Evolutionary conservation across 2,888 invertebrate genomes (phyloP), one percentile per base, ranked within the genome.

Genomic region (Phortica okadai): DNA sequence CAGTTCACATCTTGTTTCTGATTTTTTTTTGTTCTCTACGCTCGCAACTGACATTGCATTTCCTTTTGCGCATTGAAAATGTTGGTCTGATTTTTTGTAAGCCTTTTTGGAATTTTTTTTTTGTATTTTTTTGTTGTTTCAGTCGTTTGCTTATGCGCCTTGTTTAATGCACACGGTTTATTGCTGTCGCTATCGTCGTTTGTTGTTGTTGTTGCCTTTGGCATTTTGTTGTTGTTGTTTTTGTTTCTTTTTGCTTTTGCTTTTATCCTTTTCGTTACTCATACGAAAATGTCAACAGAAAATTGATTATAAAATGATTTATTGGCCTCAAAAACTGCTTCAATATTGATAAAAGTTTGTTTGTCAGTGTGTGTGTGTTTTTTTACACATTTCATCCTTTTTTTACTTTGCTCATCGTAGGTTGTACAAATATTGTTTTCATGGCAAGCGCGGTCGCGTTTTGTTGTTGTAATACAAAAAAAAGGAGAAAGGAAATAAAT

Each of bases 231-330:
- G 6, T 72, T 73, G 2, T 72, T 72, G 11, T 33, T 72, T 50
- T 16, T 73, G 8, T 21, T n/a, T 59, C 7, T 66, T 74, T 2
- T n/a, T 66, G 66, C 41, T 69, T 84, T 42, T 81, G 80, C 82
- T 83, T 81, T 79, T 8, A 81, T 81, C 78, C 41, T 25, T 67
- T 54, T 67, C 14, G 82, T 79, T 82, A 42, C 11, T 25, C 67
- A 11, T 50, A 11, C 77, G 79, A 79, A 82, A 84, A 86, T 88
- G 87, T 83, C 88, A 84, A 82, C 80, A 76, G 83, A 87, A 89
- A 88, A 88, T 88, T 88, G 88, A 88, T 89, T 88, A 88, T 88
- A 85, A 88, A 88, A 88, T 88, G 88, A 88, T 88, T 88, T 88
- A 88, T 89, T 88, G 88, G 87, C 84, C 83, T 88, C 85, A 86